Evolutionary conservation across 2,113 vertebrate genomes (phyloP), one percentile per base, ranked within the genome.

Genomic region (Caranx melampygus): DNA sequence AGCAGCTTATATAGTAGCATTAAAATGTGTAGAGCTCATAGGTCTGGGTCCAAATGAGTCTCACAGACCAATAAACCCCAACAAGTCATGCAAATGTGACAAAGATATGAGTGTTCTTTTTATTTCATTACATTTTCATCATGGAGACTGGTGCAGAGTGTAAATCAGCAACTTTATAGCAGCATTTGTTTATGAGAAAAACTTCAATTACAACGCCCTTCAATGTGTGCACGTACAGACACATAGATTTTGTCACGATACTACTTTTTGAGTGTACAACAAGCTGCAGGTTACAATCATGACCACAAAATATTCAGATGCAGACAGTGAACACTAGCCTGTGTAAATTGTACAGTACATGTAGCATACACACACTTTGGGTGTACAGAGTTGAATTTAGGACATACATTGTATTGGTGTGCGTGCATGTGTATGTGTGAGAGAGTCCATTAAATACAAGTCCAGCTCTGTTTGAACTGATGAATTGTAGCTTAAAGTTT

Each of bases 121-220:
- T 26, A 72, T 54, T 54, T 74, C 55, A 45, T 79, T 55, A 63
- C 34, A 55, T 16, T 18, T 64, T 86, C 45, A 82, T 74, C 51
- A 60, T 37, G 35, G 33, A n/a, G 51, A 12, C 35, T 31, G 3
- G 57, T 18, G 66, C 12, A 21, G 34, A 45, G 59, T 58, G 21
- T 34, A 70, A 83, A 69, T 81, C 18, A 81, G 35, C 51, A 62
- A 62, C 73, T 70, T 82, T 67, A 37, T 75, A 60, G 77, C 7
- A 51, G 21, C 58, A 11, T 64, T 73, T 75, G 55, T 79, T 86
- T 78, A 82, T 71, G 40, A 42, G 40, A 9, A 42, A 42, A 42
- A 42, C 40, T 42, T 42, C 40, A 42, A 42, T 42, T 42, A 42
- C 8, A 10, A 42, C 40, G 10, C 40, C 40, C 40, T 42, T 42